phyloP scores from a whole-genome alignment of 2,797 vertebrate species.

The Acrocephalus scirpaceus region DNA sequence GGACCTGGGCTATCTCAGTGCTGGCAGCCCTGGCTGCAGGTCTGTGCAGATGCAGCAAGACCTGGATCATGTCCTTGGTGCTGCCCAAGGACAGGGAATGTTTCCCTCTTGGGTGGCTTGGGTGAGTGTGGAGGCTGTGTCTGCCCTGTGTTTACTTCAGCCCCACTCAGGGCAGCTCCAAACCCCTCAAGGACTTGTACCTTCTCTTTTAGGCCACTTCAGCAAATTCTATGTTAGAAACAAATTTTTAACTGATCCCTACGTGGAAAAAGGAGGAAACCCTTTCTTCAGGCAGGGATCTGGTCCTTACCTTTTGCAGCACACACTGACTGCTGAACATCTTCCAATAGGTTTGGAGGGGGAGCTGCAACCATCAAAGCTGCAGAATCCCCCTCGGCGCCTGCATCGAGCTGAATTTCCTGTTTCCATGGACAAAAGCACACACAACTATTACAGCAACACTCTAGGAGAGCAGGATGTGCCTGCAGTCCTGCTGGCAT shows the following conservation, averaged over 20 bases:
- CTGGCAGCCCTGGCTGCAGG: background rate
- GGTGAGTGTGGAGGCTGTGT: too few species aligned
- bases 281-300: background rate
- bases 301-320: background rate
- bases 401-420: background rate
- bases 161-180: too few species aligned
- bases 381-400: background rate
- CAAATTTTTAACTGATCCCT: too few species aligned
- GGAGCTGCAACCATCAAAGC: background rate
- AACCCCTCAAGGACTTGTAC: accelerated
- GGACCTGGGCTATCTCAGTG: background rate
- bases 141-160: background rate
- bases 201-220: background rate
- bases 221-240: too few species aligned
- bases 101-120: background rate
- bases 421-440: background rate
- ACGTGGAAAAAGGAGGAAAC: background rate
- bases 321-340: background rate
- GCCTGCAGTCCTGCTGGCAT: background rate
- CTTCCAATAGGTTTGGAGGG: background rate
- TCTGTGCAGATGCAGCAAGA: background rate
- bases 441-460: background rate
- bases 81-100: background rate
- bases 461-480: too few species aligned
- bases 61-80: accelerated